A percentile compares a stretch with the other conserved stretches of the same genome.
Conservation (phyloP, 2,888 invertebrate genomes). For the Silvanus unidentatus region DNA sequence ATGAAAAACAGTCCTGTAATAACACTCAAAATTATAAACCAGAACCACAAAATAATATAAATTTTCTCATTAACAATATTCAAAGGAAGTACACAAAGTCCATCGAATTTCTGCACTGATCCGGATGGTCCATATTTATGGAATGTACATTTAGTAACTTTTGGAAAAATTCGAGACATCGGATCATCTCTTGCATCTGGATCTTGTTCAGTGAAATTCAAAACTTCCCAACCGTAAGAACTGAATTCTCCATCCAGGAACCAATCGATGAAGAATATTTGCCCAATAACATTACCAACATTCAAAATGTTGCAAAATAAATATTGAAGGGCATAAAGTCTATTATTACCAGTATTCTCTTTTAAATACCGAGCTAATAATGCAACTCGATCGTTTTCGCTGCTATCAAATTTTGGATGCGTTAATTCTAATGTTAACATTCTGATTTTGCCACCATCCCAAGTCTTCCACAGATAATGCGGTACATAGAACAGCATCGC, state of each 20-base stretch:
- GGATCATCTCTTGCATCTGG: slow-evolving; percentile 79
- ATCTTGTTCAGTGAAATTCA: slow-evolving; percentile 84
- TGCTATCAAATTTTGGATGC: slow-evolving; percentile 76
- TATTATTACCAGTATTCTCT: slow-evolving; percentile 76
- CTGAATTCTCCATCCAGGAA: slow-evolving; percentile 88
- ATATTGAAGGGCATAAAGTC: slow-evolving; percentile 83
- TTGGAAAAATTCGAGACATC: slow-evolving; percentile 82
- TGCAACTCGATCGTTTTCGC: slow-evolving; percentile 74
- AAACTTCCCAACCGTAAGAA: slow-evolving; percentile 83
- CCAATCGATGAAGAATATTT: slow-evolving; percentile 89
- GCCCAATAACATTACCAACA: slow-evolving; percentile 82
- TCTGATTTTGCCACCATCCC: slow-evolving; percentile 88
- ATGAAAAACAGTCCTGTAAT: slow-evolving; percentile 54
- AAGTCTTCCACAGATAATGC: slow-evolving; percentile 87
- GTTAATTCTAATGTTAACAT: slow-evolving; percentile 85
- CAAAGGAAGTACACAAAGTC: slow-evolving; percentile 81
- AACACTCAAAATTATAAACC: slow-evolving; percentile 80
- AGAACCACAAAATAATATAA: slow-evolving; percentile 90
- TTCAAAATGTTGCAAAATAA: slow-evolving; percentile 85
- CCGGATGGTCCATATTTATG: slow-evolving; percentile 95
- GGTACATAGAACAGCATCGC: slow-evolving; percentile 88
- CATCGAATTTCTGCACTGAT: slow-evolving; percentile 85
- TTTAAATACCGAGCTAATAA: slow-evolving; percentile 79
- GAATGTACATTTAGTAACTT: slow-evolving; percentile 92
- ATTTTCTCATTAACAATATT: slow-evolving; percentile 95